phyloP scores from a whole-genome alignment of 1,140 invertebrate species.

The Drosophila bocki region DNA sequence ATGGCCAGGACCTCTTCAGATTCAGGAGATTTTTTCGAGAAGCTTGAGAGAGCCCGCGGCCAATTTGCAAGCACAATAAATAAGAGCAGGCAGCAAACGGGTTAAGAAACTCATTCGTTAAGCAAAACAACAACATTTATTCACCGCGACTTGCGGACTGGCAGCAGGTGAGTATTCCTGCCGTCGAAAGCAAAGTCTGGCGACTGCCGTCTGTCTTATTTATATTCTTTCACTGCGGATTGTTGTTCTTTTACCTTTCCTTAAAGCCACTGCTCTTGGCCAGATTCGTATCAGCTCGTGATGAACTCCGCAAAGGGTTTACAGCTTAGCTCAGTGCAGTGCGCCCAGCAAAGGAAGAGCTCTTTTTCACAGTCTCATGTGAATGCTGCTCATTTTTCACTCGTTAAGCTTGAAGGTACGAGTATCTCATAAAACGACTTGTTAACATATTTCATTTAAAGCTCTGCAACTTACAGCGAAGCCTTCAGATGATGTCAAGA shows the following conservation, averaged over 20 bases:
- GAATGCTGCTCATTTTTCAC: constrained; percentile 22
- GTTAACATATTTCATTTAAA: constrained; percentile 11
- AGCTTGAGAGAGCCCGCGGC: not conserved
- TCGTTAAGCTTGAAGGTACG: not conserved
- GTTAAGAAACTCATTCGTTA: constrained; percentile 65
- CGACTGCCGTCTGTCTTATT: constrained; percentile 13
- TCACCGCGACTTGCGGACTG: constrained; percentile 11
- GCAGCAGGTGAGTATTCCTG: constrained; percentile 25
- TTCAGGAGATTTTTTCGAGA: constrained; percentile 5
- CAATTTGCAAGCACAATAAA: constrained; percentile 48
- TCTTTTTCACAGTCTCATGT: constrained; percentile 15
- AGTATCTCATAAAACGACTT: constrained; percentile 24
- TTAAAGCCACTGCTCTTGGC: not conserved
- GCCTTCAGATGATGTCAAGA: not conserved
- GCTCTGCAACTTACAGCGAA: not conserved
- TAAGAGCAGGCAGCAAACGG: constrained; percentile 35
- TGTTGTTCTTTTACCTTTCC: constrained; percentile 12
- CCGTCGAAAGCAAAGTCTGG: constrained; percentile 26
- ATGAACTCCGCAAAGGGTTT: constrained; percentile 20
- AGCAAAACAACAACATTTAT: constrained; percentile 43
- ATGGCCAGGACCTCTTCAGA: constrained; percentile 12
- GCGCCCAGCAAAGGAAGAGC: not conserved
- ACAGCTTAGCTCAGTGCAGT: constrained; percentile 1
- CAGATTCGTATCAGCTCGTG: not conserved
- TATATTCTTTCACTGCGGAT: constrained; percentile 2